Base-by-base conservation (phyloP, 1,140 invertebrate species). In the Drosophila ficusphila region DNA sequence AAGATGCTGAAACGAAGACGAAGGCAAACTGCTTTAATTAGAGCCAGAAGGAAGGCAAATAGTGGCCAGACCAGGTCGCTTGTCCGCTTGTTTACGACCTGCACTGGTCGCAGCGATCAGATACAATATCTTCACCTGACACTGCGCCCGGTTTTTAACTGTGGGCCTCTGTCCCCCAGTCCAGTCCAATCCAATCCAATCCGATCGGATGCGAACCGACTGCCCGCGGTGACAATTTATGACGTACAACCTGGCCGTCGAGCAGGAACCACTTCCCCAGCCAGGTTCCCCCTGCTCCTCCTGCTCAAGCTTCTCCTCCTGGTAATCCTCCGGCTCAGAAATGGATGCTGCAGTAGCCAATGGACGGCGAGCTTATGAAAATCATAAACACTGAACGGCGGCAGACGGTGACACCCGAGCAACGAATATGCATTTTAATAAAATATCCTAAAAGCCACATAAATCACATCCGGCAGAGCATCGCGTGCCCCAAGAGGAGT, bases 391-490 rank as follows among this genome's bases (percentile, higher is more conserved):
- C 89, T 86, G 68, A 76, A 60, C 69, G 69, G 41, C 60, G 34
- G 49, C 39, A 25, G 23, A 25, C 82, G 65, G 76, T 89, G 89
- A 89, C 89, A 90, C 57, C 34, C 56, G 81, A 90, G 89, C 89
- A 90, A 90, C 89, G 89, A 90, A 90, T 90, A 90, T 90, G 89
- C 89, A 90, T 90, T 90, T 90, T 90, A 90, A 90, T 90, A 90
- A 90, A 90, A 90, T 90, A 90, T 89, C 81, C 75, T 90, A 90
- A 90, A 90, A 90, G 89, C 88, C 89, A 69, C 70, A 90, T 90
- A 90, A 90, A 90, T 90, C 89, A 90, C 89, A 81, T 18, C 72
- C 33, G 23, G 14, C 44, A 46, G 49, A 34, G 31, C 64, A 67
- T 67, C 64, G 64, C 64, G 64, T 67, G 62, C 44, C 27, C 12